phyloP scores from a whole-genome alignment of 2,888 invertebrate species.

The Caenorhabditis japonica region DNA sequence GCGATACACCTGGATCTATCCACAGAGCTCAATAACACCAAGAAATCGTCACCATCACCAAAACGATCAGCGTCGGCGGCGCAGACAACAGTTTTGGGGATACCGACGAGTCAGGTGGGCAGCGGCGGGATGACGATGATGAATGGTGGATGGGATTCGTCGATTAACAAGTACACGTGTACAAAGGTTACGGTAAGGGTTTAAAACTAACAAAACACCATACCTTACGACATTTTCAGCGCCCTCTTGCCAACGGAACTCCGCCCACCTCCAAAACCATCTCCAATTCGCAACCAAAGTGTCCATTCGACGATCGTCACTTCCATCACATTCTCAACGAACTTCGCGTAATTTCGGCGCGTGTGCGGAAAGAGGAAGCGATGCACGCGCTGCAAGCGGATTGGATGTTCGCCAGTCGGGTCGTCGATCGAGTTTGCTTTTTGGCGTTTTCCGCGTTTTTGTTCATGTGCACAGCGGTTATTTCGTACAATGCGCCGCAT shows the following conservation, averaged over 20 bases:
- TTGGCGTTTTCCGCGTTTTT: conserved; percentile 72
- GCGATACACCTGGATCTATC: conserved; percentile 53
- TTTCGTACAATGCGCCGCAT: conserved; percentile 74
- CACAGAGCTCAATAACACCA: conserved; percentile 6
- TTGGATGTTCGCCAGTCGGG: conserved; percentile 75
- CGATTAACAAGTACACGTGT: conserved; percentile 49
- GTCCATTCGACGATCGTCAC: conserved; percentile 57
- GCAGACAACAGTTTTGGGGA: conserved; percentile 28
- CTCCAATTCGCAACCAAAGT: conserved; percentile 1
- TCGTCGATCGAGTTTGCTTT: conserved; percentile 75
- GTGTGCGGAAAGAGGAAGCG: conserved; percentile 75
- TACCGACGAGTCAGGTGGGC: conserved; percentile 28
- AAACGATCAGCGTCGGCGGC: background rate
- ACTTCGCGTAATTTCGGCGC: conserved; percentile 66
- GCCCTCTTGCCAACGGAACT: conserved; percentile 2
- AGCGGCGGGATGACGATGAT: background rate
- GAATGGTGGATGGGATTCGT: conserved; percentile 28
- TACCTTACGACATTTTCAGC: background rate
- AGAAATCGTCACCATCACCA: conserved; percentile 28
- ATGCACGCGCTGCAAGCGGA: conserved; percentile 73
- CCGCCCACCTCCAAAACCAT: no score
- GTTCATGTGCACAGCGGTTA: conserved; percentile 68
- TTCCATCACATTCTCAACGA: conserved; percentile 62
- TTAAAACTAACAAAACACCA: background rate
- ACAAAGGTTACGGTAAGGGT: conserved; percentile 36